Conservation (phyloP, 2,797 vertebrate species). For the Paguma larvata region DNA sequence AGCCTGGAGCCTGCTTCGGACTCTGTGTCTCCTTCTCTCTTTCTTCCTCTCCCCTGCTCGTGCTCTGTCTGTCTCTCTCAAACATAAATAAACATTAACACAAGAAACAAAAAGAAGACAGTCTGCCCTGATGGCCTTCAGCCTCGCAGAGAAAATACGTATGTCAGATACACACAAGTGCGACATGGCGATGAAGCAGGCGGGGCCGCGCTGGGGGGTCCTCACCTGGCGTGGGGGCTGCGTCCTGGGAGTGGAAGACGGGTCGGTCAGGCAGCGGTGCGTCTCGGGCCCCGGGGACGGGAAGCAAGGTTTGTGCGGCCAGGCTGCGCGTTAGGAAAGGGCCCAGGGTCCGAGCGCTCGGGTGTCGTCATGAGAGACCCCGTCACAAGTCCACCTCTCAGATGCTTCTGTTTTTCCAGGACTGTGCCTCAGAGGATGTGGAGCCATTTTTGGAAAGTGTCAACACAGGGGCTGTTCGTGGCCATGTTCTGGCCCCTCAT, state of each 20-base stretch:
- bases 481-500: slow-evolving; percentile 96
- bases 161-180: too few species aligned
- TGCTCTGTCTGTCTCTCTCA: too few species aligned
- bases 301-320: background rate
- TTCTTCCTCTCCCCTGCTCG: too few species aligned
- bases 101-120: background rate
- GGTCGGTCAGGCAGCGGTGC: background rate
- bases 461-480: slow-evolving; percentile 94
- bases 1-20: too few species aligned
- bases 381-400: background rate
- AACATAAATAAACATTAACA: too few species aligned
- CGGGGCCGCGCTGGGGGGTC: background rate
- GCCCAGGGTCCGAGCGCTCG: fast-evolving
- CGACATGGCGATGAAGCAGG: background rate
- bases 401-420: slow-evolving; percentile 86
- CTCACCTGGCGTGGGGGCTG: fast-evolving
- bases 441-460: slow-evolving; percentile 94
- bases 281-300: fast-evolving
- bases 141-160: background rate
- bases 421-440: slow-evolving; percentile 92
- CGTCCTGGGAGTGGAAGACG: background rate
- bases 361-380: fast-evolving
- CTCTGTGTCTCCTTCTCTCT: too few species aligned
- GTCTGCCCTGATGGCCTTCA: background rate
- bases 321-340: fast-evolving